phyloP scores from a whole-genome alignment of 2,888 invertebrate genomes.

The Hoplodrina blanda region DNA sequence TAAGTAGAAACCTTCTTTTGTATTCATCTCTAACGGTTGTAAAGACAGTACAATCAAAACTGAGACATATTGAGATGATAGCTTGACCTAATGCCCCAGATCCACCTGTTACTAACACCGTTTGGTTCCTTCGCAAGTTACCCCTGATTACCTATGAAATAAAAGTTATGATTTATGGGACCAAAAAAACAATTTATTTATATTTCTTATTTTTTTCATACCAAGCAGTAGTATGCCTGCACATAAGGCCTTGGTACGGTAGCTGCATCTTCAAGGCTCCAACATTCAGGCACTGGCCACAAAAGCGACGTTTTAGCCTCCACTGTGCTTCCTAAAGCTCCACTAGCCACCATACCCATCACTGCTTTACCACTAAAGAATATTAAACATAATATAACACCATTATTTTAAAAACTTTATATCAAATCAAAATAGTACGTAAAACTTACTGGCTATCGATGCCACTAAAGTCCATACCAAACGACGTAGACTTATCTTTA shows the following conservation, averaged over 20 bases:
- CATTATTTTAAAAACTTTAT: no score
- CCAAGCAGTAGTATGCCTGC: slow-evolving; percentile 20
- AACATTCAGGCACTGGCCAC: slow-evolving; percentile 12
- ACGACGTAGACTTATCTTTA: neutral
- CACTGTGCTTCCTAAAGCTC: slow-evolving; percentile 2
- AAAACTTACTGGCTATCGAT: slow-evolving; percentile 18
- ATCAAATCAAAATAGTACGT: neutral
- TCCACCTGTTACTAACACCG: slow-evolving; percentile 12
- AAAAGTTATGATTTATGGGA: no score
- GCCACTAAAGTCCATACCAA: slow-evolving; percentile 25
- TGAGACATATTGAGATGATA: slow-evolving; percentile 12
- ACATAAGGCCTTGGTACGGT: slow-evolving; percentile 12
- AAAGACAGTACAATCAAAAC: slow-evolving; percentile 17
- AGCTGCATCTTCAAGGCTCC: slow-evolving; percentile 19
- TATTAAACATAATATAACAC: no score
- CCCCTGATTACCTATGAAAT: slow-evolving; percentile 1
- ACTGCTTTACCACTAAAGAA: slow-evolving; percentile 7
- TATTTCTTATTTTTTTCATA: neutral
- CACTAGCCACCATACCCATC: slow-evolving; percentile 11
- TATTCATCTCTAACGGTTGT: slow-evolving; percentile 9
- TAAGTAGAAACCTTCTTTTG: slow-evolving; percentile 10
- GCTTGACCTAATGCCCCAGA: slow-evolving; percentile 31
- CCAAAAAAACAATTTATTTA: no score
- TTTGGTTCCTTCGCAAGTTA: neutral
- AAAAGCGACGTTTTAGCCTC: neutral